These are phyloP conservation scores for Motacilla alba DNA, from an alignment of 2,113 vertebrate species.

Conservation along the genomic window DNA sequence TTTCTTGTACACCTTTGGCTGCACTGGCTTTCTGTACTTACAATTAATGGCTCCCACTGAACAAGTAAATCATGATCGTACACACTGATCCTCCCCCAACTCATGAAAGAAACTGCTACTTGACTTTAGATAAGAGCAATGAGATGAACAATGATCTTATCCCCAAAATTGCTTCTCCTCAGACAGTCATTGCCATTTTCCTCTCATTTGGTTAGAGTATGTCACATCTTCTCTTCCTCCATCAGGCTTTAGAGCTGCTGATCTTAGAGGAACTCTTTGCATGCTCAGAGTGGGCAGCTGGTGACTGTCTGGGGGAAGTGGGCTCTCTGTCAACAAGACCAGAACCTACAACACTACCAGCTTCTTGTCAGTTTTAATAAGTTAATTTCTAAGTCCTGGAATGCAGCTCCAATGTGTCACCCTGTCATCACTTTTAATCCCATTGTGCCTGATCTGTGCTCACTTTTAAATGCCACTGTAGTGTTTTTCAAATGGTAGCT, in stretches of 20 bases:
- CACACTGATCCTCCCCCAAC: background rate
- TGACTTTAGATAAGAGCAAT: background rate
- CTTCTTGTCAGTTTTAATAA: background rate
- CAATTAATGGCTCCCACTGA: background rate
- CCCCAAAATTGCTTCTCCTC: background rate
- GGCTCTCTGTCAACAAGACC: background rate
- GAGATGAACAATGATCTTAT: background rate
- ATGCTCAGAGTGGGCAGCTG: background rate
- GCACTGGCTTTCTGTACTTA: background rate
- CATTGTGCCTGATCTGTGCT: background rate
- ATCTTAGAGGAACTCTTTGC: background rate
- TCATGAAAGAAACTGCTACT: background rate
- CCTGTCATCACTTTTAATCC: background rate
- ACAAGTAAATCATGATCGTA: background rate
- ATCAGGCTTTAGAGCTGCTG: accelerated
- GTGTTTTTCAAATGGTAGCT: background rate
- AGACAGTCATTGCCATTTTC: background rate
- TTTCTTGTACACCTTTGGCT: background rate
- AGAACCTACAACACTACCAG: background rate
- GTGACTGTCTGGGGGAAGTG: background rate
- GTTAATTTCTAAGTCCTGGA: background rate
- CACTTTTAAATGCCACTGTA: background rate
- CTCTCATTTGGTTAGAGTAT: background rate
- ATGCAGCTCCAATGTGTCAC: background rate
- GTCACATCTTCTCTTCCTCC: accelerated